A percentile compares a stretch with the other conserved stretches of the same genome.
These are phyloP conservation scores for Chiloscyllium punctatum DNA, from an alignment of 2,797 vertebrate species.

Conservation along the genomic window DNA sequence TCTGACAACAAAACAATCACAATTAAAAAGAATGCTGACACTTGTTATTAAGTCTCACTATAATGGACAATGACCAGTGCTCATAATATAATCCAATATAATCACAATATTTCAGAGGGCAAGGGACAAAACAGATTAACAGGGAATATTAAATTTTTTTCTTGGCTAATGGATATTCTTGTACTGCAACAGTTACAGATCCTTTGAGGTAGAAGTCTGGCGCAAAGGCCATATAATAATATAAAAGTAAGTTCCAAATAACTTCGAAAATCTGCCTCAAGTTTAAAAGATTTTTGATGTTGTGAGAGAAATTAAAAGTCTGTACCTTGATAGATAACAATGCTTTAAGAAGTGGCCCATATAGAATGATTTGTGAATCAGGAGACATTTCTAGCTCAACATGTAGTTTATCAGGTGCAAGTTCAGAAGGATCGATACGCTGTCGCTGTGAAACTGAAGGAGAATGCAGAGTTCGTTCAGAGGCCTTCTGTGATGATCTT, in stretches of 20 bases:
- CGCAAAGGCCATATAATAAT: not conserved
- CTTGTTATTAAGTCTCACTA: not conserved
- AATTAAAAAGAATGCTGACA: not conserved
- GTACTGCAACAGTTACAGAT: not conserved
- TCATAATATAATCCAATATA: not conserved
- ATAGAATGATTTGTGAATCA: constrained; percentile 87
- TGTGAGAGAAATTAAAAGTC: not conserved
- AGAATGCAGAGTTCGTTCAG: constrained; percentile 60
- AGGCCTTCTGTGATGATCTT: constrained; percentile 58
- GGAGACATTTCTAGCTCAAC: constrained; percentile 94
- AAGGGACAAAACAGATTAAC: not conserved
- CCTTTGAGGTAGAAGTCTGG: not conserved
- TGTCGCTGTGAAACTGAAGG: constrained; percentile 58
- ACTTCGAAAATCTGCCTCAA: not conserved
- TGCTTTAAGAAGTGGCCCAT: constrained; percentile 82
- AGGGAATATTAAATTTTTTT: not conserved
- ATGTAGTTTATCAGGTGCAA: constrained; percentile 83
- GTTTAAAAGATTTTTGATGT: not conserved
- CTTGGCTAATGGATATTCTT: not conserved
- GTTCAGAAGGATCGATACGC: constrained; percentile 78
- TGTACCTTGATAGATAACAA: constrained; percentile 87
- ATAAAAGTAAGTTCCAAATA: not conserved
- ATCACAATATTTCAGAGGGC: not conserved
- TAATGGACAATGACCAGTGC: not conserved
- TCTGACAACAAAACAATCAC: not conserved